These are phyloP conservation scores for Carassius carassius DNA, from an alignment of 2,113 vertebrate genomes.

Conservation along the genomic window DNA sequence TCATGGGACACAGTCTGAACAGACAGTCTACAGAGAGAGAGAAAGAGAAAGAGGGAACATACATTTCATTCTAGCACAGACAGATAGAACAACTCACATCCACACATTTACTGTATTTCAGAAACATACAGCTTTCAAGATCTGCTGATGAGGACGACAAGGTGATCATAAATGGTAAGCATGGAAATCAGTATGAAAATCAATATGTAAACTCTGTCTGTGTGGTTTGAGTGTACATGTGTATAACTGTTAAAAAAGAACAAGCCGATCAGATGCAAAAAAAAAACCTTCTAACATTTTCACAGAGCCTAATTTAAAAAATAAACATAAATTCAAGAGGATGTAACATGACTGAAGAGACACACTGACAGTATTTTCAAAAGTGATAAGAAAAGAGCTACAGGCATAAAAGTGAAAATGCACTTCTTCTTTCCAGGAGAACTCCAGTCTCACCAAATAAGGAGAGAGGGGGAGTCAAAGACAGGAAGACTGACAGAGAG, in stretches of 20 bases:
- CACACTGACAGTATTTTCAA: background rate
- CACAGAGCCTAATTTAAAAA: background rate
- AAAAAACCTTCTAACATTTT: background rate
- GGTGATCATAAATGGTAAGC: constrained; percentile 14
- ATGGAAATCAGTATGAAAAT: constrained; percentile 43
- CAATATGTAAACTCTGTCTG: constrained; percentile 50
- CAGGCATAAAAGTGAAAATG: constrained; percentile 57
- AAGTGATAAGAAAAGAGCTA: constrained; percentile 43
- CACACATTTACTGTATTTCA: background rate
- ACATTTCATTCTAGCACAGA: constrained; percentile 6
- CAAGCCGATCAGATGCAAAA: background rate
- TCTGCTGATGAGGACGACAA: constrained; percentile 43
- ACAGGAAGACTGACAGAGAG: constrained; percentile 47
- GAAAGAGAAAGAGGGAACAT: background rate
- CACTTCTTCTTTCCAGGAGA: constrained; percentile 66
- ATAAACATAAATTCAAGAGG: background rate
- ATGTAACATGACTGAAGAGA: background rate
- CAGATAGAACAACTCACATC: background rate
- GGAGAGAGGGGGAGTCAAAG: constrained; percentile 65
- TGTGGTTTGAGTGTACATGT: constrained; percentile 15
- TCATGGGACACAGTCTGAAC: constrained; percentile 98
- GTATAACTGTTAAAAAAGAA: background rate
- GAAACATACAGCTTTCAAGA: constrained; percentile 41
- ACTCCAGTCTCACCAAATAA: constrained; percentile 87
- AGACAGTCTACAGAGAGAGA: constrained; percentile 85